phyloP scores from a whole-genome alignment of 2,113 vertebrate genomes.

The Mormyrus iriodes region DNA sequence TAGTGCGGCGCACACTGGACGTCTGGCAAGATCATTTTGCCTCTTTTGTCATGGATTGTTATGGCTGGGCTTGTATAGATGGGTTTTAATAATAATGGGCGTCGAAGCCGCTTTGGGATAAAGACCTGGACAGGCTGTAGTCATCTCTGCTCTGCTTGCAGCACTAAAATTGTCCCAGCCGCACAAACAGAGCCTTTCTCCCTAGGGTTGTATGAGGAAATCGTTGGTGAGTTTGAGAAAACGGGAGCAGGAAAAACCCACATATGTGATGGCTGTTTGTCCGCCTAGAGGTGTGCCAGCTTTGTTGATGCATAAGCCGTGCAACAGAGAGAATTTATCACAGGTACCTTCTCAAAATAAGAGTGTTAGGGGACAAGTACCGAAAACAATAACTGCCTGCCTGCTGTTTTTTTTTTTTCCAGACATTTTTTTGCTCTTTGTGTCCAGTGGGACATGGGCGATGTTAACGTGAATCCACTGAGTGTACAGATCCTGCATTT shows the following conservation, averaged over 20 bases:
- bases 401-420: background rate
- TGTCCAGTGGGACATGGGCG: background rate
- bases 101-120: background rate
- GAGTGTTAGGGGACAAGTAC: background rate
- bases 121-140: background rate
- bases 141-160: background rate
- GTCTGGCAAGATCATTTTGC: background rate
- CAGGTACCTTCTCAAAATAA: background rate
- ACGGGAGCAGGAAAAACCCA: background rate
- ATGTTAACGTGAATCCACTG: background rate
- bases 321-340: background rate
- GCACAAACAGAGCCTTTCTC: background rate
- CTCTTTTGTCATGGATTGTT: background rate
- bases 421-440: background rate
- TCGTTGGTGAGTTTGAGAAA: background rate
- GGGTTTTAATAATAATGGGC: background rate
- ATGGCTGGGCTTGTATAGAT: background rate
- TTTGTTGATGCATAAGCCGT: background rate
- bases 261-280: background rate
- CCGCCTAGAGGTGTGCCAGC: background rate
- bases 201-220: background rate
- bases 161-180: background rate
- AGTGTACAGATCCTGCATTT: background rate
- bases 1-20: background rate
- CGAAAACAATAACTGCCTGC: background rate